Evolutionary conservation across 2,888 invertebrate species (phyloP).

Genomic region (Exephanes ischioxanthus): DNA sequence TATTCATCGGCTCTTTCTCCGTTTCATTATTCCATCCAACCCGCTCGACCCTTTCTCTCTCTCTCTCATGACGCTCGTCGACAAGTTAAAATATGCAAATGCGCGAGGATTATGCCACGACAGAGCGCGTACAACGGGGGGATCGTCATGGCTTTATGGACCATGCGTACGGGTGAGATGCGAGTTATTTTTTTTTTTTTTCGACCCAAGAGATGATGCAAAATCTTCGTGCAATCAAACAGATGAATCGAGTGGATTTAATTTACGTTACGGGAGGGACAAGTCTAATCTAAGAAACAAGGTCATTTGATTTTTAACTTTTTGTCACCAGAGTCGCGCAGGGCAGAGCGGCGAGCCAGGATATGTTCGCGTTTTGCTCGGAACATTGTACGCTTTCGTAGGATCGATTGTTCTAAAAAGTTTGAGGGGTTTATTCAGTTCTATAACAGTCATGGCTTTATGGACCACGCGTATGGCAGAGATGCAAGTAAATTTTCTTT

Average conservation of each 20-base stretch:
- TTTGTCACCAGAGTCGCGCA: too few species aligned
- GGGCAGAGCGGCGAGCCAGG: too few species aligned
- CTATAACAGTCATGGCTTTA: slow-evolving; percentile 8
- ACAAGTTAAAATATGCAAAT: slow-evolving; percentile 73
- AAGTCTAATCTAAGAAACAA: not conserved
- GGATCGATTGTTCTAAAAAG: slow-evolving; percentile 2
- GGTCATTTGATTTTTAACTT: not conserved
- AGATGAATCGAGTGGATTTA: slow-evolving; percentile 44
- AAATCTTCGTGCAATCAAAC: slow-evolving; percentile 53
- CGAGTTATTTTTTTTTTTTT: not conserved
- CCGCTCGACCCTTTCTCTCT: slow-evolving; percentile 2
- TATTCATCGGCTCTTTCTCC: not conserved
- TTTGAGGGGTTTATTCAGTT: not conserved
- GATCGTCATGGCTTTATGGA: slow-evolving; percentile 39
- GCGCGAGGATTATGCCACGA: slow-evolving; percentile 68
- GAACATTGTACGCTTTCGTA: not conserved
- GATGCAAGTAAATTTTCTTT: not conserved
- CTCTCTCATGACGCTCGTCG: slow-evolving; percentile 49
- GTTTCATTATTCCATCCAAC: slow-evolving; percentile 1
- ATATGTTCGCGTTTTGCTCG: not conserved
- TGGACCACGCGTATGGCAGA: not conserved
- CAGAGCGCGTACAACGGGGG: slow-evolving; percentile 53
- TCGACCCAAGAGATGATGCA: slow-evolving; percentile 13
- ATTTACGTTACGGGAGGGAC: slow-evolving; percentile 31
- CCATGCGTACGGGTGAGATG: slow-evolving; percentile 5